Evolutionary conservation across 2,888 invertebrate genomes (phyloP).

Genomic region (Archips xylosteana): DNA sequence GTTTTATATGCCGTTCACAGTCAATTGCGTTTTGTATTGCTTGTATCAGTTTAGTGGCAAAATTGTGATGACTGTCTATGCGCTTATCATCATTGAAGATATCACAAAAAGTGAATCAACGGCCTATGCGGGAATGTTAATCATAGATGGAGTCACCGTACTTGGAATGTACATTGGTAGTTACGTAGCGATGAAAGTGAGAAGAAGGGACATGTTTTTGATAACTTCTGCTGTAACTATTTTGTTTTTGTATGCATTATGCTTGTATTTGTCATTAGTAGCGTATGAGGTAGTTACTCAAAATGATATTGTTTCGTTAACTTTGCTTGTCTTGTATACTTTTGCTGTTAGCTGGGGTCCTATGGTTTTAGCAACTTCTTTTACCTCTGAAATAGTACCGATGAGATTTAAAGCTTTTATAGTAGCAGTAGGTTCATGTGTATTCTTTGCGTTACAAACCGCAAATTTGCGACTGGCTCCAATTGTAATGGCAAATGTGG

Average conservation of each 20-base stretch:
- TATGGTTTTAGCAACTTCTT: conserved; percentile 18
- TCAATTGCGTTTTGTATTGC: conserved; percentile 2
- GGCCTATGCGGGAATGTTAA: conserved; percentile 22
- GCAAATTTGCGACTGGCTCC: conserved; percentile 10
- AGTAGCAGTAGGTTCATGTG: background rate
- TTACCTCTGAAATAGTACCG: conserved; percentile 22
- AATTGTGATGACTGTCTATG: conserved; percentile 19
- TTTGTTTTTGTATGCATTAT: conserved; percentile 14
- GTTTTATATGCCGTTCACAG: conserved; percentile 25
- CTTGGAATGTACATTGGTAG: conserved; percentile 20
- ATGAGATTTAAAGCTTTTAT: conserved; percentile 19
- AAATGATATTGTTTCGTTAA: conserved; percentile 1
- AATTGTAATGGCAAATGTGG: conserved; percentile 20
- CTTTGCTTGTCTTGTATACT: conserved; percentile 18
- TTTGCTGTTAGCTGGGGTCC: conserved; percentile 35
- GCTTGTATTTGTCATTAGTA: conserved; percentile 14
- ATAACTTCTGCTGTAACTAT: conserved; percentile 20
- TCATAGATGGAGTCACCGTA: conserved; percentile 27
- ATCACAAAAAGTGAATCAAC: conserved; percentile 22
- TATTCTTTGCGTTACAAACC: background rate
- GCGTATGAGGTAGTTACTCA: conserved; percentile 1
- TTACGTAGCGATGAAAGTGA: conserved; percentile 20
- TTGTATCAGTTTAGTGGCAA: conserved; percentile 25
- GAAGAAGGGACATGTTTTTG: conserved; percentile 21
- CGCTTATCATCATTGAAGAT: conserved; percentile 23